Evolutionary conservation across 2,888 invertebrate species (phyloP).

Genomic region (Chaetogeoica ovagalla): DNA sequence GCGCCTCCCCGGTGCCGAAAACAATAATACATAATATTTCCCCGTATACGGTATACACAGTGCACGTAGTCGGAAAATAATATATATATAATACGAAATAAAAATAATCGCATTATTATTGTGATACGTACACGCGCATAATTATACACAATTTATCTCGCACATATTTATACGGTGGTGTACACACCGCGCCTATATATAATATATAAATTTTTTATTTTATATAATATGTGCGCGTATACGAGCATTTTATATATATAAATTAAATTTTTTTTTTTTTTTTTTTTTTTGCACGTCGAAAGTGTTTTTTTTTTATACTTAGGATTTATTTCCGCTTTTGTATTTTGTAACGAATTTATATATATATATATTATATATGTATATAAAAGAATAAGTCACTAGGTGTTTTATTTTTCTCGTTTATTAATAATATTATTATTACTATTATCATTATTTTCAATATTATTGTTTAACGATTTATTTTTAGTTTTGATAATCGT

Average conservation of each 20-base stretch:
- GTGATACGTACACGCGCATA: too few species aligned
- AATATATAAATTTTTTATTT: too few species aligned
- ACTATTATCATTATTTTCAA: not conserved
- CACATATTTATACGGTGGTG: too few species aligned
- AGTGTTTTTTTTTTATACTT: not conserved
- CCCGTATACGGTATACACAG: too few species aligned
- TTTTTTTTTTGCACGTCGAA: not conserved
- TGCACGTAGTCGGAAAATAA: too few species aligned
- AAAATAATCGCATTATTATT: too few species aligned
- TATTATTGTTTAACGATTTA: constrained; percentile 33
- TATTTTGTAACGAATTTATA: constrained; percentile 51
- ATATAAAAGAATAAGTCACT: constrained; percentile 33
- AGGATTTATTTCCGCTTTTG: constrained; percentile 15
- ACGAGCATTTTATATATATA: not conserved
- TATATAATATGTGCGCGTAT: too few species aligned
- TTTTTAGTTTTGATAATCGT: constrained; percentile 27
- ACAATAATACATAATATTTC: constrained; percentile 12
- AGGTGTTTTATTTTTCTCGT: constrained; percentile 46
- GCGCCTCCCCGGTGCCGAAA: not conserved
- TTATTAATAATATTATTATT: constrained; percentile 11
- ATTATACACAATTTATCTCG: too few species aligned
- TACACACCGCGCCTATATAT: too few species aligned
- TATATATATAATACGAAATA: too few species aligned
- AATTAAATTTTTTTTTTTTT: too few species aligned
- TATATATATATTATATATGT: not conserved